These are phyloP conservation scores for Matsumyia berberina DNA, from an alignment of 2,888 invertebrate genomes.

Conservation along the genomic window DNA sequence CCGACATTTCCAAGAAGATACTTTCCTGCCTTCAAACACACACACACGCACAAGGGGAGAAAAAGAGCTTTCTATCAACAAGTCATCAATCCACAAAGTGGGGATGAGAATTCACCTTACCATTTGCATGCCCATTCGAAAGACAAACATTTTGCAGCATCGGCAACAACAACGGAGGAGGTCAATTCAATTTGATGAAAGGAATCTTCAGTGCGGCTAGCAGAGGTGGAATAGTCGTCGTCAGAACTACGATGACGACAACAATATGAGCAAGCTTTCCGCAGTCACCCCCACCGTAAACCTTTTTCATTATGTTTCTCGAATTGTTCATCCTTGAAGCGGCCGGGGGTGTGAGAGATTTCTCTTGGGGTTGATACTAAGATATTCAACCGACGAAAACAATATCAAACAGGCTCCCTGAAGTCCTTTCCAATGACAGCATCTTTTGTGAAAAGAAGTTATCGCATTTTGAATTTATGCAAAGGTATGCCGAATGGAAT, in stretches of 20 bases:
- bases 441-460: not conserved
- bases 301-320: not conserved
- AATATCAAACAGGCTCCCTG: not conserved
- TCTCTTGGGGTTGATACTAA: too few species aligned
- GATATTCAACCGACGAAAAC: too few species aligned
- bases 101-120: not conserved
- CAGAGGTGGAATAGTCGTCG: not conserved
- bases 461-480: not conserved
- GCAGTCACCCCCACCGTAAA: not conserved
- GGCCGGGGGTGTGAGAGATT: too few species aligned
- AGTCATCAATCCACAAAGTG: conserved; percentile 13
- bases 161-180: not conserved
- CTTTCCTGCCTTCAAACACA: not conserved
- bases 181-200: conserved; percentile 33
- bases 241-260: not conserved
- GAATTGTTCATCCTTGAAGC: too few species aligned
- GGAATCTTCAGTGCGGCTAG: conserved; percentile 10
- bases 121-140: conserved; percentile 15
- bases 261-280: not conserved
- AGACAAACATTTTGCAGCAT: conserved; percentile 3
- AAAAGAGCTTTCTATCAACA: not conserved
- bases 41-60: too few species aligned
- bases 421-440: not conserved
- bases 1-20: not conserved
- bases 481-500: not conserved